These are phyloP conservation scores for Drosophila mayri DNA, from an alignment of 1,140 invertebrate species.

Conservation along the genomic window DNA sequence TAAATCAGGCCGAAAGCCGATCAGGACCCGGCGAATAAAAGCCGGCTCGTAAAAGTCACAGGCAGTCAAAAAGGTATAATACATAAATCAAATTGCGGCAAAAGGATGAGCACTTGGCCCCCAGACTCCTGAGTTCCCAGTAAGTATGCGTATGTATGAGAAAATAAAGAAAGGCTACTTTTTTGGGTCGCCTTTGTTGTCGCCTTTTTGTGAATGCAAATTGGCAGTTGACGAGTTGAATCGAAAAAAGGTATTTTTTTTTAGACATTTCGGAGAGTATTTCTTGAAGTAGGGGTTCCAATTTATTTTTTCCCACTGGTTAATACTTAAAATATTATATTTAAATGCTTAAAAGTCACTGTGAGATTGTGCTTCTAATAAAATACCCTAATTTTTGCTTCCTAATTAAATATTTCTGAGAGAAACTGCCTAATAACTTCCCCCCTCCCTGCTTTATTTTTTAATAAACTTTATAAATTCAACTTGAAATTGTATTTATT, in stretches of 20 bases:
- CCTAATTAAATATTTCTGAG: neutral
- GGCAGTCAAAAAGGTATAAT: constrained; percentile 52
- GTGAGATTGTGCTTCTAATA: neutral
- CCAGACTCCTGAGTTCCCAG: constrained; percentile 35
- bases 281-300: neutral
- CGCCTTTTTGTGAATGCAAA: constrained; percentile 61
- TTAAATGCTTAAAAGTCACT: neutral
- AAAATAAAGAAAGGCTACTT: constrained; percentile 14
- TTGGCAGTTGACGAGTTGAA: constrained; percentile 55
- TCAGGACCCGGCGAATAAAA: constrained; percentile 44
- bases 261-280: neutral
- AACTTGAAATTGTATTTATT: neutral
- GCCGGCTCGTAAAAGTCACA: constrained; percentile 31
- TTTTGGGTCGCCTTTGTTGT: constrained; percentile 53
- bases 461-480: neutral
- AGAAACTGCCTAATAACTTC: neutral
- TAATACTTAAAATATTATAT: neutral
- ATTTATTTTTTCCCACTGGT: constrained; percentile 10
- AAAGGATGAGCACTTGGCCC: constrained; percentile 28
- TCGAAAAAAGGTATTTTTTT: constrained; percentile 26
- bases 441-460: neutral
- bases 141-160: constrained; percentile 23
- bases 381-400: neutral
- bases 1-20: constrained; percentile 65
- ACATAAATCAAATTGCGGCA: constrained; percentile 77